Evolutionary conservation across 2,888 invertebrate genomes (phyloP).

Genomic region (Heterodera filipjevi): DNA sequence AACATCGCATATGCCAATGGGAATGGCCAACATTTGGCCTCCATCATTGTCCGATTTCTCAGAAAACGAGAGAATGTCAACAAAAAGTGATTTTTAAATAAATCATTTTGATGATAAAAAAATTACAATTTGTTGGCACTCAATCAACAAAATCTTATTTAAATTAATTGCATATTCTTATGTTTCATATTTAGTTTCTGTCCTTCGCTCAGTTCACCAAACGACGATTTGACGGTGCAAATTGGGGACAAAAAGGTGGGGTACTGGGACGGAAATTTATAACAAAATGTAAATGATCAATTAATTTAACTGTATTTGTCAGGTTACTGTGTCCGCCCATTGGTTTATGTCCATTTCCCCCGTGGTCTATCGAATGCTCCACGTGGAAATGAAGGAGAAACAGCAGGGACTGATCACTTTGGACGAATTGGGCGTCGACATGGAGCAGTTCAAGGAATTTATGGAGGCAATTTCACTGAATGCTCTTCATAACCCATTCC

Average conservation of each 20-base stretch:
- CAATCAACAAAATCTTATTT: too few relatives aligned
- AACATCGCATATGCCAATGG: background rate
- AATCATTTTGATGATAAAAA: too few relatives aligned
- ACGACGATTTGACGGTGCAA: background rate
- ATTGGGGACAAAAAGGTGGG: background rate
- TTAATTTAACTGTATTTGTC: background rate
- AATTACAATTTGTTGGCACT: too few relatives aligned
- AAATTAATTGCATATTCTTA: too few relatives aligned
- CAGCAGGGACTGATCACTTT: background rate
- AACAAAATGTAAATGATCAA: too few relatives aligned
- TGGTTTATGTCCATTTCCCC: background rate
- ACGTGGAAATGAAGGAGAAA: background rate
- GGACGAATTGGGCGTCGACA: background rate
- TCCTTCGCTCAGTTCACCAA: background rate
- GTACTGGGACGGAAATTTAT: too few relatives aligned
- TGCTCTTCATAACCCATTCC: background rate
- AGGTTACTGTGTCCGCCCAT: background rate
- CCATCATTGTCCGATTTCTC: background rate
- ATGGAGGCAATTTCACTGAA: background rate
- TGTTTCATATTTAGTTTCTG: background rate
- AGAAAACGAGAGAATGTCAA: background rate
- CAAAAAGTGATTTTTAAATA: background rate
- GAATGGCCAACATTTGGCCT: background rate
- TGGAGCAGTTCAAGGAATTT: background rate
- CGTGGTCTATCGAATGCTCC: background rate